These are phyloP conservation scores for Nematopogon swammerdamellus DNA, from an alignment of 2,888 invertebrate species.

Conservation along the genomic window DNA sequence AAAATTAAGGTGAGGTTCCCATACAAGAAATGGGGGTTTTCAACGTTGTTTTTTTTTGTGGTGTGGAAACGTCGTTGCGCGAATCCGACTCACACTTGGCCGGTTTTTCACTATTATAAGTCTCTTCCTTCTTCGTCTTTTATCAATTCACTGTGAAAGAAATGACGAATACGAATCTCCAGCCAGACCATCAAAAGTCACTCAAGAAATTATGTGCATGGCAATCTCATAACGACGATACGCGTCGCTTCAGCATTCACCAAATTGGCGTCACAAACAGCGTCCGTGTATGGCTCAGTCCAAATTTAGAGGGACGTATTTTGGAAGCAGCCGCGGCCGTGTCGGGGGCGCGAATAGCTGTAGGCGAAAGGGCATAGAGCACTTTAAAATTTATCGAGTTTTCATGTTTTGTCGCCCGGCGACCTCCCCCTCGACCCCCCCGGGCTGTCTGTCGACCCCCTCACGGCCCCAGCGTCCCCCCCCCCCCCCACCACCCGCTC, in stretches of 20 bases:
- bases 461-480: conserved; percentile 6
- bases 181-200: no score
- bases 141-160: no score
- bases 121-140: no score
- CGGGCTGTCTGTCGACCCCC: conserved; percentile 4
- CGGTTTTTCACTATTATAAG: no score
- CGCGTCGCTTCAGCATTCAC: neutral
- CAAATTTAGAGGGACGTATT: conserved; percentile 13
- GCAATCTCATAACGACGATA: no score
- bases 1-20: no score
- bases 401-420: conserved; percentile 28
- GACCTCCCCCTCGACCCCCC: conserved; percentile 9
- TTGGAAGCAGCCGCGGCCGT: conserved; percentile 21
- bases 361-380: conserved; percentile 27
- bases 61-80: no score
- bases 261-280: neutral
- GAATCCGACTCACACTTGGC: no score
- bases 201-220: no score
- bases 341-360: conserved; percentile 20
- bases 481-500: conserved; percentile 5
- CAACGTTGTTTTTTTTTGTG: no score
- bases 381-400: conserved; percentile 52
- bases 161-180: no score
- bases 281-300: neutral
- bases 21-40: no score